Evolutionary conservation across 2,888 invertebrate species (phyloP), one percentile per base, ranked within the genome.

Genomic region (Octonoba sinensis): DNA sequence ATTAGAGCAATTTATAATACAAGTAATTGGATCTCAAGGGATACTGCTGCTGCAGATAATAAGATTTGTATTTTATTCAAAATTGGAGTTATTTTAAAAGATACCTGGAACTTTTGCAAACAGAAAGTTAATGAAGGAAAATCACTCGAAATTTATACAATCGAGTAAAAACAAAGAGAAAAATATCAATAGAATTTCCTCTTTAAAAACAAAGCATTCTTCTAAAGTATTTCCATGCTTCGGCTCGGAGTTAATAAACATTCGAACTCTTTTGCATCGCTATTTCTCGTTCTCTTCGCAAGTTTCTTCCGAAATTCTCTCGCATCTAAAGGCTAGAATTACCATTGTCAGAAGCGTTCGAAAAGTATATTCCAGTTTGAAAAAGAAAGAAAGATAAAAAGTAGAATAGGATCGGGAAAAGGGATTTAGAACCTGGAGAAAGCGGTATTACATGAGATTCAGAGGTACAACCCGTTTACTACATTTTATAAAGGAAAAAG

Each of bases 311-410:
- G 51, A 56, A 78, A 71, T 65, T 71, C 46, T 22, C 70, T 66
- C 65, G 60, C 72, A 67, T 73, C 27, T 73, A 66, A 73, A 67
- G 56, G 46, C 66, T 60, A 72, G 79, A 72, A 79, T 79, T 79
- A 79, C 79, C 73, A 79, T 79, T 79, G 79, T 79, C 79, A 79
- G 60, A 64, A 64, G 56, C 56, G 64, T 47, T 56, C 60, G 22
- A 49, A 57, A 24, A 24, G 20, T 77, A 59, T 47, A 59, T 62
- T 49, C 54, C 54, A 64, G 36, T 36, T 36, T 36, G 36, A 11
- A 36, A 36, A 36, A 36, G 36, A 36, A 36, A 36, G 36, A 36
- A 36, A 36, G 3, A 36, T 6, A 65, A 71, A 77, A 57, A 66
- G 71, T 36, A 59, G 24, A 60, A 47, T 56, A 36, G 57, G 24